Percentiles rank a stretch among this genome's conserved stretches.
These are phyloP conservation scores for Chiloscyllium plagiosum DNA, from an alignment of 2,113 vertebrate genomes.

Conservation along the genomic window DNA sequence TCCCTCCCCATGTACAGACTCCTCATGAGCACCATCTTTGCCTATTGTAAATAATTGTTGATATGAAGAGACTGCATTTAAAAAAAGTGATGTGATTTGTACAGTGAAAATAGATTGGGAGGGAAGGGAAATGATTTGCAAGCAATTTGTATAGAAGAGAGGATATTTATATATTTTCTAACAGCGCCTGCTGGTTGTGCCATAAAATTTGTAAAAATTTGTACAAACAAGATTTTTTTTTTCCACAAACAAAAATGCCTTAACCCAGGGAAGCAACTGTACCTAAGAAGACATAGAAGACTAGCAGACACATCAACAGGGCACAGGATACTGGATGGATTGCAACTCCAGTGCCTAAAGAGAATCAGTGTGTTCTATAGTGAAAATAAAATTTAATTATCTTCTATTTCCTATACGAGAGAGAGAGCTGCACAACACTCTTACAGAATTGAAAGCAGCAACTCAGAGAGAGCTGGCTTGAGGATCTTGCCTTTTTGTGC, in stretches of 20 bases:
- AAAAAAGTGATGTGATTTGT: constrained; percentile 52
- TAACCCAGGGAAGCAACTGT: constrained; percentile 68
- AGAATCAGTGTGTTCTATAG: not conserved
- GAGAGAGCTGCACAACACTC: not conserved
- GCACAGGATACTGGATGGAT: constrained; percentile 46
- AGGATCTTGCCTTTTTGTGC: not conserved
- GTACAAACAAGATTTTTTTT: constrained; percentile 71
- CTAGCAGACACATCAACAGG: constrained; percentile 48
- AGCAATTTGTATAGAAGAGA: constrained; percentile 87
- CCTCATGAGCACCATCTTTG: constrained; percentile 70
- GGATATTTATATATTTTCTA: constrained; percentile 99
- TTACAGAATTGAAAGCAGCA: not conserved
- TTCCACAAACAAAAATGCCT: constrained; percentile 87
- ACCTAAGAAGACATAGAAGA: constrained; percentile 50
- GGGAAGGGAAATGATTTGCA: constrained; percentile 51
- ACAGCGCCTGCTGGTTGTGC: constrained; percentile 84
- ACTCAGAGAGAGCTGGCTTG: not conserved
- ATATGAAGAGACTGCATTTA: constrained; percentile 62
- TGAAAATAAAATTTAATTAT: not conserved
- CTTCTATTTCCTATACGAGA: not conserved
- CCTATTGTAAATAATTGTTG: constrained; percentile 73
- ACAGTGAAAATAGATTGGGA: constrained; percentile 53
- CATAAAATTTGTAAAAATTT: constrained; percentile 86
- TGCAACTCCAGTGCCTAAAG: constrained; percentile 60
- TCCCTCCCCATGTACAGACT: constrained; percentile 92